phyloP scores from a whole-genome alignment of 2,888 invertebrate species.

The Oscheius myriophilus region DNA sequence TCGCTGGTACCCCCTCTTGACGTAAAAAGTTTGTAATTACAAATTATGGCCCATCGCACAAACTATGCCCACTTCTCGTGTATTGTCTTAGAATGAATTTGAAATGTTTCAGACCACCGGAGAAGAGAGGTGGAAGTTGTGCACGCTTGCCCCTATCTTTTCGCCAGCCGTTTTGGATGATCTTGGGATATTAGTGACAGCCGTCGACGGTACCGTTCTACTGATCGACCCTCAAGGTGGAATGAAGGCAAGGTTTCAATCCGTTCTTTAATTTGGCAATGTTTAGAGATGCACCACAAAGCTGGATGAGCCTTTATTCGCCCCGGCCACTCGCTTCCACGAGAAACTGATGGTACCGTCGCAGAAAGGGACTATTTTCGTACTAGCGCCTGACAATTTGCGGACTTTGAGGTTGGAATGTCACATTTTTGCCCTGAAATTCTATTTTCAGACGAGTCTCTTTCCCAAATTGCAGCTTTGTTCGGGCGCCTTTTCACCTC shows the following conservation, averaged over 20 bases:
- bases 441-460: neutral
- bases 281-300: neutral
- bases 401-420: neutral
- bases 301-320: constrained; percentile 12
- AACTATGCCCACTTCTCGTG: too few relatives aligned
- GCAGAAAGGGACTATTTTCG: constrained; percentile 10
- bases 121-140: too few relatives aligned
- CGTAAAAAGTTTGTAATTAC: too few relatives aligned
- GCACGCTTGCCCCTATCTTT: neutral
- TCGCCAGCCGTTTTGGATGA: constrained; percentile 8
- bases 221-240: neutral
- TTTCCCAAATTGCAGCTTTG: constrained; percentile 14
- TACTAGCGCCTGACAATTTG: neutral
- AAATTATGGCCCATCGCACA: too few relatives aligned
- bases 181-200: neutral
- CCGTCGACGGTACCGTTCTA: constrained; percentile 9
- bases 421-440: neutral
- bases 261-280: neutral
- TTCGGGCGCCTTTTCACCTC: constrained; percentile 1
- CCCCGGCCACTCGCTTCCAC: neutral
- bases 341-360: neutral
- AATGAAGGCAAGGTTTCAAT: neutral
- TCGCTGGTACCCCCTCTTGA: too few relatives aligned
- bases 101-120: too few relatives aligned
- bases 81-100: too few relatives aligned